phyloP scores from a whole-genome alignment of 2,888 invertebrate genomes.

The Gasteruption jaculator region DNA sequence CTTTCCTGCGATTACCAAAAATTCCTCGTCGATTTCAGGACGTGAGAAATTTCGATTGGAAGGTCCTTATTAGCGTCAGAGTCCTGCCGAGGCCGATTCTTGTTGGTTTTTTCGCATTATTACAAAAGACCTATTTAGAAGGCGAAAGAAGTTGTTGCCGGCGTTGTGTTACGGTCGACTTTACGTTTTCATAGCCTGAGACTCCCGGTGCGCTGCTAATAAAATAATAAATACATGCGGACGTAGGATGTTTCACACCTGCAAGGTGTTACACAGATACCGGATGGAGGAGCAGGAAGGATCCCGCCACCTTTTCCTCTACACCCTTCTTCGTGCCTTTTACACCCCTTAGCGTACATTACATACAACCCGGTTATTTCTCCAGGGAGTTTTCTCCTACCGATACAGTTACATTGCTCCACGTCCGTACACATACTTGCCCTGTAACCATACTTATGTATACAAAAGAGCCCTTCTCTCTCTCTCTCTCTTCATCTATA shows the following conservation, averaged over 20 bases:
- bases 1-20: too few relatives aligned
- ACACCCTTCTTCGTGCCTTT: conserved; percentile 21
- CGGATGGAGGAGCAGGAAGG: too few relatives aligned
- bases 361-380: conserved; percentile 47
- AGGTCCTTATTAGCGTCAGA: too few relatives aligned
- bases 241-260: conserved; percentile 32
- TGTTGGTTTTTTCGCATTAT: too few relatives aligned
- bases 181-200: conserved; percentile 18
- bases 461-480: conserved; percentile 1
- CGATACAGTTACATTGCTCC: conserved; percentile 30
- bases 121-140: too few relatives aligned
- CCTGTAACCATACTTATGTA: conserved; percentile 14
- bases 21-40: too few relatives aligned
- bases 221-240: conserved; percentile 35
- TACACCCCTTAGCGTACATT: conserved; percentile 42
- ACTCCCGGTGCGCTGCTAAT: conserved; percentile 26
- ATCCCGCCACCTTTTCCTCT: conserved; percentile 3
- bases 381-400: conserved; percentile 46
- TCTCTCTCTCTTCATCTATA: conserved; percentile 1
- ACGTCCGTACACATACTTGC: conserved; percentile 22
- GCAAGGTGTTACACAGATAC: conserved; percentile 22
- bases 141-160: too few relatives aligned
- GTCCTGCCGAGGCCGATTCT: too few relatives aligned
- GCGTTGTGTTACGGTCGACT: too few relatives aligned
- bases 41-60: too few relatives aligned